phyloP scores from a whole-genome alignment of 23 tunicate genomes.

The Styela clava region DNA sequence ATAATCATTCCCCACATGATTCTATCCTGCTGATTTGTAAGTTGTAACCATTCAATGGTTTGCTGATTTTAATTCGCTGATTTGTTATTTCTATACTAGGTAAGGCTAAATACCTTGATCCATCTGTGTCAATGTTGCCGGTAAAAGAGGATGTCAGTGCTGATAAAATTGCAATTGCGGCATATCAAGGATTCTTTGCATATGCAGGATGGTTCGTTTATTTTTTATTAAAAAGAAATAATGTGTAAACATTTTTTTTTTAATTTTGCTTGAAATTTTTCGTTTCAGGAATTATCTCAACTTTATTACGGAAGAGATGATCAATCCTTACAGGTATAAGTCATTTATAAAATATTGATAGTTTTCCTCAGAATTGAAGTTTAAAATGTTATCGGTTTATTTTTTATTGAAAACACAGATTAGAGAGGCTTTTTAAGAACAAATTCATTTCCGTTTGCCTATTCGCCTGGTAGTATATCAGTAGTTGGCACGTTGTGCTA shows the following conservation, averaged over 20 bases:
- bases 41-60: too few relatives aligned
- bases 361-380: not conserved
- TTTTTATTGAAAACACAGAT: too few relatives aligned
- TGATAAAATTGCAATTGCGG: slow-evolving; percentile 75
- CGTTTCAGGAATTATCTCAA: slow-evolving; percentile 82
- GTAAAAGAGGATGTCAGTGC: slow-evolving; percentile 42
- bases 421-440: too few relatives aligned
- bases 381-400: not conserved
- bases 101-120: slow-evolving; percentile 45
- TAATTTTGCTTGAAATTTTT: not conserved
- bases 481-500: too few relatives aligned
- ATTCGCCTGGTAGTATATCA: too few relatives aligned
- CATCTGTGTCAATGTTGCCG: slow-evolving; percentile 38
- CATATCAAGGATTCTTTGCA: slow-evolving; percentile 96
- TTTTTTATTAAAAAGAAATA: too few relatives aligned
- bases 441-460: too few relatives aligned
- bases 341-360: not conserved
- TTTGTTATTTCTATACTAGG: slow-evolving; percentile 47
- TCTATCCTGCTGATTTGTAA: too few relatives aligned
- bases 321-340: slow-evolving; percentile 88
- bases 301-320: slow-evolving; percentile 97
- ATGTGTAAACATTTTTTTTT: not conserved
- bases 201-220: slow-evolving; percentile 91
- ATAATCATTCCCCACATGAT: too few relatives aligned
- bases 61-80: too few relatives aligned